Evolutionary conservation across 2,113 vertebrate genomes (phyloP).

Genomic region (Megaleporinus macrocephalus): DNA sequence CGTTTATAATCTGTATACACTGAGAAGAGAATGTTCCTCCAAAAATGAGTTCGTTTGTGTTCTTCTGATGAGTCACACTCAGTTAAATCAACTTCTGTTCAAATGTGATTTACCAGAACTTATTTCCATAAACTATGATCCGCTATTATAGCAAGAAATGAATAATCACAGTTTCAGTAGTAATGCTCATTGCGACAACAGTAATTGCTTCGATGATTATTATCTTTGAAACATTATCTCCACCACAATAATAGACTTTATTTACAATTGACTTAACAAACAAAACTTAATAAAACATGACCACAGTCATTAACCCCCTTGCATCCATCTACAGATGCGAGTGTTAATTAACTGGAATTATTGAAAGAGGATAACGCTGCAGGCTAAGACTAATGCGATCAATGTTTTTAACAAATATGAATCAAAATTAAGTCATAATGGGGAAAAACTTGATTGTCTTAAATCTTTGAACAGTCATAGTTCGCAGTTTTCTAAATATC

Average conservation of each 20-base stretch:
- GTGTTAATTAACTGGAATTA: constrained; percentile 14
- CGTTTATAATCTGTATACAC: not conserved
- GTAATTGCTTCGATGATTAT: constrained; percentile 4
- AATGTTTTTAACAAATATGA: not conserved
- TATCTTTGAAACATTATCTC: constrained; percentile 14
- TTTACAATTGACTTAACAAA: constrained; percentile 29
- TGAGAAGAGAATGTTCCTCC: not conserved
- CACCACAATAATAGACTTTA: not conserved
- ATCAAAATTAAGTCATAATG: not conserved
- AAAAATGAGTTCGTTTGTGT: not conserved
- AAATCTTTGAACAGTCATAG: not conserved
- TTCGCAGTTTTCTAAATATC: too few relatives aligned
- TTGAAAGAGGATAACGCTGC: not conserved
- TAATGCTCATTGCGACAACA: not conserved
- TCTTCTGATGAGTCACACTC: constrained; percentile 1
- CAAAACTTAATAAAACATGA: constrained; percentile 23
- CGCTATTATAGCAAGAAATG: not conserved
- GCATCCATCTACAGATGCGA: not conserved
- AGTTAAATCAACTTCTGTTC: constrained; percentile 14
- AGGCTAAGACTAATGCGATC: not conserved
- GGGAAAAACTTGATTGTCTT: not conserved
- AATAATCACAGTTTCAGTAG: constrained; percentile 6
- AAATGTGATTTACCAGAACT: not conserved
- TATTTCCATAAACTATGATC: not conserved
- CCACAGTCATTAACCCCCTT: constrained; percentile 7